Conservation (phyloP, 2,888 invertebrate species). For the Frankliniella intonsa region DNA sequence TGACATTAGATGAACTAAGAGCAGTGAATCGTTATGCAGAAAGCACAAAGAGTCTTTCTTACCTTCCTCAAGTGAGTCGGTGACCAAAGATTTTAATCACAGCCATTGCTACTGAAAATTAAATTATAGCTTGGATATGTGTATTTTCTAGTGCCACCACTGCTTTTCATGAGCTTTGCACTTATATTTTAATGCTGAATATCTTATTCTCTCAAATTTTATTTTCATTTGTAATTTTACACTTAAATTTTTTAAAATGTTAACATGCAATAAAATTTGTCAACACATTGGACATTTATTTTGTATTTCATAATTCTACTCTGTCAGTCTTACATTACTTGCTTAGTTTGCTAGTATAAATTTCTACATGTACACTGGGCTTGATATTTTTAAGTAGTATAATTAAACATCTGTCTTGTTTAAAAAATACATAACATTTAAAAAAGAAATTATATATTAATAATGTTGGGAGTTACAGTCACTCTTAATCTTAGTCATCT, state of each 20-base stretch:
- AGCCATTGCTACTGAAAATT: background rate
- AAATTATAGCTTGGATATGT: background rate
- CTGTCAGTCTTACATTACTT: background rate
- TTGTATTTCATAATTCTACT: background rate
- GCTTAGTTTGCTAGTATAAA: background rate
- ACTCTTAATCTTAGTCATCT: no score
- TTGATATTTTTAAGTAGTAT: no score
- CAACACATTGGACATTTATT: background rate
- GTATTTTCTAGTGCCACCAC: background rate
- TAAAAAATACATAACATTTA: background rate
- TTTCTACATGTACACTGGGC: no score
- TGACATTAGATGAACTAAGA: constrained; percentile 77
- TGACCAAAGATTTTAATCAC: background rate
- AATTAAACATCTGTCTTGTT: background rate
- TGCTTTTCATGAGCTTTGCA: background rate
- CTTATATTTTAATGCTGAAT: background rate
- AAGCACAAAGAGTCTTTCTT: constrained; percentile 85
- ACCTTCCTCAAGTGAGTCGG: constrained; percentile 76
- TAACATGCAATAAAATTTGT: background rate
- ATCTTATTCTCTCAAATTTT: background rate
- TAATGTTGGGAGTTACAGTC: no score
- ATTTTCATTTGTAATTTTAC: background rate
- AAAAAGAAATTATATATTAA: no score
- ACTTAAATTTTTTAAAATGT: background rate
- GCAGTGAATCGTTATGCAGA: constrained; percentile 87